Evolutionary conservation across 2,113 vertebrate species (phyloP), one percentile per base, ranked within the genome.

Genomic region (Larimichthys polyactis): DNA sequence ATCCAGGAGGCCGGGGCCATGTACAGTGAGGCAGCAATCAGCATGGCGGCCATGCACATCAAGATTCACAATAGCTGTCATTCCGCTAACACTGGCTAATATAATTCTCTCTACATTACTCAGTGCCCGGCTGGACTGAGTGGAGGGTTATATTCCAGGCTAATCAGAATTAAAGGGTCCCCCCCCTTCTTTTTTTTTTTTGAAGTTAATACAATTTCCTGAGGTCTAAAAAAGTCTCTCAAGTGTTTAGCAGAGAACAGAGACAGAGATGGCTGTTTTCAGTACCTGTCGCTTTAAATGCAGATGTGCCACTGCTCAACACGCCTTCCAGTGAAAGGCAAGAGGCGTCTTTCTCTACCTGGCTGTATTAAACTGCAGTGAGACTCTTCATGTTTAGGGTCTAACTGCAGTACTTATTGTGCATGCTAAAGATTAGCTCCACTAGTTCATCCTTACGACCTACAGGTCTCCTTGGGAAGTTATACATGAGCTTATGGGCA

Each of bases 11-110:
- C 90, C 89, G 57, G 77, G 88, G 86, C 88, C 84, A 76, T 90
- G 82, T 92, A 94, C 88, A 92, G 87, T 91, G 91, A 93, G 87
- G 94, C 92, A 91, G 93, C 92, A 93, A 94, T 94, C 90, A 91
- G 87, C 90, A 93, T 85, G 86, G 93, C 73, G 90, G 87, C 87
- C 89, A 79, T 75, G 89, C 93, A 91, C 91, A 88, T 90, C 89
- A 93, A 86, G 90, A 94, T 87, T 93, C 93, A 93, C 87, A 94
- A 89, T 94, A 91, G 91, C 87, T 92, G 89, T 90, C 87, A 93
- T 91, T 90, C 86, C 83, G 94, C 94, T 93, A 92, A 94, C 57
- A 43, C 82, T 81, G 78, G 81, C 87, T 89, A 90, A 91, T 91
- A 74, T 71, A 86, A 90, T 92, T 93, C 79, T 87, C 71, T 85